Evolutionary conservation across 2,888 invertebrate genomes (phyloP).

Genomic region (Netelia inedita): DNA sequence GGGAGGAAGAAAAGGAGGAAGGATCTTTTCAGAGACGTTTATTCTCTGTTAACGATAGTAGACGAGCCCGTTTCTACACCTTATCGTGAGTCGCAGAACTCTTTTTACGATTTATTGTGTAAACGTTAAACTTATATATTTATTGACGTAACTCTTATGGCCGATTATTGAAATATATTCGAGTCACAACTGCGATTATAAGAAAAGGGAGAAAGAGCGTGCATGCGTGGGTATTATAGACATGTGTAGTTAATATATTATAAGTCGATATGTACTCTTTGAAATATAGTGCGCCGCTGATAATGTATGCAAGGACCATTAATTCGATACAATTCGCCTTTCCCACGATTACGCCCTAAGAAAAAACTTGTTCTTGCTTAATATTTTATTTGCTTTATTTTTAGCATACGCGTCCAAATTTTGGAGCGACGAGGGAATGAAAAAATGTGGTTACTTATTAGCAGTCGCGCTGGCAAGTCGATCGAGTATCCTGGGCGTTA

Average conservation of each 20-base stretch:
- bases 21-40: background rate
- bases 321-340: background rate
- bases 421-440: too few species aligned
- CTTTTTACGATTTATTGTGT: constrained; percentile 1
- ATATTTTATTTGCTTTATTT: too few species aligned
- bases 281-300: background rate
- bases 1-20: too few species aligned
- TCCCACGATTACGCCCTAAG: background rate
- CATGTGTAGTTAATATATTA: constrained; percentile 16
- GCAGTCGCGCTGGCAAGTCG: too few species aligned
- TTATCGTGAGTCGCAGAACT: background rate
- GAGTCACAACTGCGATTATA: constrained; percentile 33
- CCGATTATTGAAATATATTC: constrained; percentile 37
- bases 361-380: too few species aligned
- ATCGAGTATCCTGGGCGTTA: too few species aligned
- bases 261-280: background rate
- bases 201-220: constrained; percentile 3
- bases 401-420: too few species aligned
- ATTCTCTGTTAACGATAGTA: background rate
- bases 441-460: too few species aligned
- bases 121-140: constrained; percentile 35
- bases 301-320: background rate
- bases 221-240: constrained; percentile 22
- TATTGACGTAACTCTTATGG: constrained; percentile 28
- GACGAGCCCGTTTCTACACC: background rate